Conservation (phyloP, 2,888 invertebrate species). For the Drosophila falleni region DNA sequence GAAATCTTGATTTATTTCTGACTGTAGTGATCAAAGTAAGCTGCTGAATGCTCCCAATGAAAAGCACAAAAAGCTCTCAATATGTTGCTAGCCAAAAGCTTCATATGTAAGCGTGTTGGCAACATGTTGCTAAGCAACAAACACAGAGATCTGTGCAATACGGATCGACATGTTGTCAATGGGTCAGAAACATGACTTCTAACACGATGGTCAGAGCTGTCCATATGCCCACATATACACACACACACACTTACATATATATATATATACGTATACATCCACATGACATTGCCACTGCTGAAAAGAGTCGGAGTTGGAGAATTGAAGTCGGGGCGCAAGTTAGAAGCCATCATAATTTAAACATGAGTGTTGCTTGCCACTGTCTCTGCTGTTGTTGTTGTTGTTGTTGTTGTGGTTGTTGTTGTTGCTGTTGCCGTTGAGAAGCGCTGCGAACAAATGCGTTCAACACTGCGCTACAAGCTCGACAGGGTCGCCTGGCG, state of each 20-base stretch:
- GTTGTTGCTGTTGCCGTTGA: slow-evolving; percentile 12
- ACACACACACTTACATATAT: not conserved
- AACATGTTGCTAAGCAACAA: slow-evolving; percentile 14
- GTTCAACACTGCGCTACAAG: slow-evolving; percentile 60
- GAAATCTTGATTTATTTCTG: too few species aligned
- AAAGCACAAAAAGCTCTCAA: not conserved
- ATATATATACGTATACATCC: not conserved
- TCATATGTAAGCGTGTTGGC: slow-evolving; percentile 7
- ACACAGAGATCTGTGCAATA: slow-evolving; percentile 37
- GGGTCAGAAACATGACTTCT: slow-evolving; percentile 63
- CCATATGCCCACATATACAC: slow-evolving; percentile 67
- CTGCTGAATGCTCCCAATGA: not conserved
- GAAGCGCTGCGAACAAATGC: slow-evolving; percentile 52
- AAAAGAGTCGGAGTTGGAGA: not conserved
- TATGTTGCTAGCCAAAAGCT: slow-evolving; percentile 15
- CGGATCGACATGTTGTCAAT: slow-evolving; percentile 49
- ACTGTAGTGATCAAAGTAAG: not conserved
- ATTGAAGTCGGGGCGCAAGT: slow-evolving; percentile 58
- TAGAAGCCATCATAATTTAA: slow-evolving; percentile 83
- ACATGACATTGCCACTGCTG: slow-evolving; percentile 24
- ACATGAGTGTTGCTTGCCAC: slow-evolving; percentile 81
- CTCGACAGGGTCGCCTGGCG: slow-evolving; percentile 68
- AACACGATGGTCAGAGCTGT: slow-evolving; percentile 44
- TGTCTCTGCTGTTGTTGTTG: slow-evolving; percentile 42
- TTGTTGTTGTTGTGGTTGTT: slow-evolving; percentile 14